These are phyloP conservation scores for Himalopsyche kuldschensis DNA, from an alignment of 2,888 invertebrate species.

Conservation along the genomic window DNA sequence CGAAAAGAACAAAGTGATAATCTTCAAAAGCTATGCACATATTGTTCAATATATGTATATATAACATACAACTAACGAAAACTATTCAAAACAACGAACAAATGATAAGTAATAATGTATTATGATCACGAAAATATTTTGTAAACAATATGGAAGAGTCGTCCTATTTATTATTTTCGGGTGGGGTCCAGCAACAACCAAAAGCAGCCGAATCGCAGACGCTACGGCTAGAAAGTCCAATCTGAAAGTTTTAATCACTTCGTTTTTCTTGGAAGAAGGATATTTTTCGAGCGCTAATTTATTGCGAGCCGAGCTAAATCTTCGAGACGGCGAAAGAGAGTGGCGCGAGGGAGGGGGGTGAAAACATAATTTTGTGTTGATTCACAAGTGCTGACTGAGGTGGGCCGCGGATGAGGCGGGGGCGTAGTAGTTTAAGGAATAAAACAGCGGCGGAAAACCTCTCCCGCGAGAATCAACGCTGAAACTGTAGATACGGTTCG, in stretches of 20 bases:
- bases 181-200: neutral
- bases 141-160: neutral
- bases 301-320: neutral
- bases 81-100: too few relatives aligned
- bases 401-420: neutral
- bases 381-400: neutral
- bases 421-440: neutral
- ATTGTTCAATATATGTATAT: too few relatives aligned
- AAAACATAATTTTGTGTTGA: neutral
- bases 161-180: neutral
- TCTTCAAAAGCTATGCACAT: too few relatives aligned
- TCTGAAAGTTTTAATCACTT: neutral
- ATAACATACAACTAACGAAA: too few relatives aligned
- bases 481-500: neutral
- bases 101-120: too few relatives aligned
- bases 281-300: neutral
- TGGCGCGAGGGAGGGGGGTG: neutral
- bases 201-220: neutral
- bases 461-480: neutral
- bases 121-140: too few relatives aligned
- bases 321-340: neutral
- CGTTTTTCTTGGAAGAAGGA: neutral
- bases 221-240: neutral
- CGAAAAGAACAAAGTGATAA: too few relatives aligned
- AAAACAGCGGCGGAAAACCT: neutral